Conservation (phyloP, 2,797 vertebrate genomes). For the Sylvilagus floridanus region DNA sequence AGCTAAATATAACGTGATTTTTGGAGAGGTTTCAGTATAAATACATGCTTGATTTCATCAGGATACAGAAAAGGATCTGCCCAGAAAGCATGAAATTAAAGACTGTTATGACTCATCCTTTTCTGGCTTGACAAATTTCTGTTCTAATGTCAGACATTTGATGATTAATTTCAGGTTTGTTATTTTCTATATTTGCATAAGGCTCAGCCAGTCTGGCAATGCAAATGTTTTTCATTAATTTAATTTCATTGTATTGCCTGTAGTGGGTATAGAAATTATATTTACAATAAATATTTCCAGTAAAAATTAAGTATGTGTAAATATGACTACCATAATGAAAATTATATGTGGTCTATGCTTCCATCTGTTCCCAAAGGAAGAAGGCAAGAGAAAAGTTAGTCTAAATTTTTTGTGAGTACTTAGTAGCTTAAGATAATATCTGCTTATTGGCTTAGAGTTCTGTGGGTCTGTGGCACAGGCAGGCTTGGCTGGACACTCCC, state of each 20-base stretch:
- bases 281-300: constrained; percentile 72
- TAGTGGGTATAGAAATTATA: constrained; percentile 56
- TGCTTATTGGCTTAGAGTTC: neutral
- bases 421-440: neutral
- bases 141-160: constrained; percentile 71
- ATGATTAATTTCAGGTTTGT: constrained; percentile 78
- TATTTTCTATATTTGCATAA: constrained; percentile 65
- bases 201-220: constrained; percentile 46
- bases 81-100: constrained; percentile 38
- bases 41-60: constrained; percentile 37
- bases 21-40: constrained; percentile 54
- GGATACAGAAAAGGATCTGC: constrained; percentile 43
- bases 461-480: neutral
- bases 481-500: neutral
- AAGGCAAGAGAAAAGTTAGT: constrained; percentile 23
- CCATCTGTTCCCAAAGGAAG: neutral
- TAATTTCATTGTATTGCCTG: constrained; percentile 47
- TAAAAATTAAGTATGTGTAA: constrained; percentile 62
- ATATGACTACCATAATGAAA: constrained; percentile 57
- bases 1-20: constrained; percentile 39
- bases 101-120: constrained; percentile 56
- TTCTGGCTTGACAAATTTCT: constrained; percentile 70
- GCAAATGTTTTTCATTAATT: constrained; percentile 63
- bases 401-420: neutral
- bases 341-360: neutral